Percentiles rank a stretch among this genome's conserved stretches.
Conservation (phyloP, 2,113 vertebrate genomes). For the Vulpes vulpes region DNA sequence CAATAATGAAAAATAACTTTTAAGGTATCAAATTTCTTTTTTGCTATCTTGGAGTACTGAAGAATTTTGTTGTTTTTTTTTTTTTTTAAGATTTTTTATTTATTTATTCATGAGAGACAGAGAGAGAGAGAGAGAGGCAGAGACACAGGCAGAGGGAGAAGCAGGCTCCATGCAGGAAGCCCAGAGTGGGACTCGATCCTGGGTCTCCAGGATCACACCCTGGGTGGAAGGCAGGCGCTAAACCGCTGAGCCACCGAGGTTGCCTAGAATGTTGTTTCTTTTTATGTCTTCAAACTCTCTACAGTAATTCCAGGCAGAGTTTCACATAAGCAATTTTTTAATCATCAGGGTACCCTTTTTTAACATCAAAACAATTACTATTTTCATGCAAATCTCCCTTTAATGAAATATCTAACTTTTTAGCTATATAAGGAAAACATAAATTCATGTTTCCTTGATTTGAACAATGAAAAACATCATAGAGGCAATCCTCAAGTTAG, state of each 20-base stretch:
- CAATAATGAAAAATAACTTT: slow-evolving; percentile 46
- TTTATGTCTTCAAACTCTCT: slow-evolving; percentile 7
- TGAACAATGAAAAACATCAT: slow-evolving; percentile 4
- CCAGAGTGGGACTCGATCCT: no score
- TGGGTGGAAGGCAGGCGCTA: no score
- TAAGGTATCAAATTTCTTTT: slow-evolving; percentile 1
- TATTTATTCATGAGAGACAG: no score
- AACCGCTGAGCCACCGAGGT: no score
- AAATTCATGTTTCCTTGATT: slow-evolving; percentile 30
- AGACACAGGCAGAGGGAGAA: no score
- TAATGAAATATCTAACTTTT: slow-evolving; percentile 22
- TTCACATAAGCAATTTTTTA: slow-evolving; percentile 8
- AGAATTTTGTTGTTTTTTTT: slow-evolving; percentile 18
- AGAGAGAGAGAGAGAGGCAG: no score
- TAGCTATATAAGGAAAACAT: slow-evolving; percentile 1
- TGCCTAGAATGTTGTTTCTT: neutral
- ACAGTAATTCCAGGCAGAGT: neutral
- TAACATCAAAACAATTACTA: slow-evolving; percentile 28
- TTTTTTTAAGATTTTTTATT: neutral
- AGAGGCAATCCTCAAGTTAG: neutral
- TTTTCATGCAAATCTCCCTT: slow-evolving; percentile 33
- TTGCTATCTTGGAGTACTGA: neutral
- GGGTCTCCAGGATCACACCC: no score
- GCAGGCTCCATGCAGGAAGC: no score
- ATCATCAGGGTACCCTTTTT: slow-evolving; percentile 42